phyloP scores from a whole-genome alignment of 2,797 vertebrate species.

The Hydrophis major region DNA sequence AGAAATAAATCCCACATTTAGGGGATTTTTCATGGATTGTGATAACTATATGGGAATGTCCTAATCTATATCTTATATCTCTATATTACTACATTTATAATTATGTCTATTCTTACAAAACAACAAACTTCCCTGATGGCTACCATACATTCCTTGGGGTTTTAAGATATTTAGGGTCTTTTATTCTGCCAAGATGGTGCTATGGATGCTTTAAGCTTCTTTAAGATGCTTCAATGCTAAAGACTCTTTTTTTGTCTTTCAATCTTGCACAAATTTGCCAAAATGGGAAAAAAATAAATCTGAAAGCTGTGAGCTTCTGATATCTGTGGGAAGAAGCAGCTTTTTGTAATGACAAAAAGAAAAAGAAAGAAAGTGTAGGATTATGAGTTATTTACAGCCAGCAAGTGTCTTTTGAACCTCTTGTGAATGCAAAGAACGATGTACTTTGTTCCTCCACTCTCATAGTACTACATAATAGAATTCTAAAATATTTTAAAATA shows the following conservation, averaged over 20 bases:
- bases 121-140: background rate
- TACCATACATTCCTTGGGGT: background rate
- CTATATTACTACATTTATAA: background rate
- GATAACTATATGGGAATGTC: background rate
- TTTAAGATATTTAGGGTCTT: background rate
- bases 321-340: background rate
- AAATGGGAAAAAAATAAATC: background rate
- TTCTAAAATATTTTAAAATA: slow-evolving; percentile 36
- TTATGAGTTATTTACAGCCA: background rate
- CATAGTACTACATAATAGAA: slow-evolving; percentile 18
- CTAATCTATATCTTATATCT: background rate
- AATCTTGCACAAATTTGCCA: background rate
- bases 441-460: slow-evolving; percentile 16
- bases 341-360: background rate
- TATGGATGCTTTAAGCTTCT: background rate
- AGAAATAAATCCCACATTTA: background rate
- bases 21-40: background rate
- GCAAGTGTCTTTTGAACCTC: background rate
- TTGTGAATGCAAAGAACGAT: background rate
- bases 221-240: background rate
- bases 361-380: background rate
- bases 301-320: background rate
- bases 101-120: background rate
- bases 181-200: background rate
- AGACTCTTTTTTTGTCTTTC: background rate